Base-by-base conservation (phyloP, 2,888 invertebrate genomes). In the Siphonodentalium dalli region DNA sequence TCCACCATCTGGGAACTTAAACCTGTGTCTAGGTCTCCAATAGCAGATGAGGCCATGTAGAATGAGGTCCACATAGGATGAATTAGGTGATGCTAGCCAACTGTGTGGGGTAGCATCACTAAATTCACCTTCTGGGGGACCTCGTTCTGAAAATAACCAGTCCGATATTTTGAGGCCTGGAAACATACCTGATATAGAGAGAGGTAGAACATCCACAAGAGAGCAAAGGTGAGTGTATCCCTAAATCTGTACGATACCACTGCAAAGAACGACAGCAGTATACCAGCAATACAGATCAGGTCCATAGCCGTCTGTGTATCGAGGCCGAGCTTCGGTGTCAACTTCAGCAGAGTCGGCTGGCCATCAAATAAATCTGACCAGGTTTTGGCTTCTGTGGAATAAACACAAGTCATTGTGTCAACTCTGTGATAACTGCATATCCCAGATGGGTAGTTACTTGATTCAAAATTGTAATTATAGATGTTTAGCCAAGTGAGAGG, bases 181-280 rank as follows among this genome's bases (percentile, higher is more conserved):
- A 26, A 20, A 48, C 50, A 54, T 54, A 82, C 83, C 83, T 89
- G 88, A 72, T 87, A 88, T n/a, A 90, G 75, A 0, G 90, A 90
- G 69, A 87, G 87, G 79, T 90, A 91, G 2, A 88, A 77, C 15
- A 86, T 83, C 89, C 89, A 90, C 24, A 90, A 81, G 4, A 85
- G 78, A 21, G 85, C 84, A 78, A 88, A 90, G 35, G 86, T 80
- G 23, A 87, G 85, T 34, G 86, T 84, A 56, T 80, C 78, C 41
- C 82, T 70, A 50, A 74, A 62, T 39, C 63, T 48, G 51, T 63
- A 68, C 84, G 86, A 72, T 13, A 77, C 62, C 45, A 77, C 67
- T 85, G 88, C 88, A 31, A 87, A 83, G 72, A 89, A 88, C 9
- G 90, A 87, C n/a, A 90, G 73, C 41, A 86, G 68, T 20, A 86